Evolutionary conservation across 2,797 vertebrate genomes (phyloP), one percentile per base, ranked within the genome.

Genomic region (Hyperoplus lanceolatus): DNA sequence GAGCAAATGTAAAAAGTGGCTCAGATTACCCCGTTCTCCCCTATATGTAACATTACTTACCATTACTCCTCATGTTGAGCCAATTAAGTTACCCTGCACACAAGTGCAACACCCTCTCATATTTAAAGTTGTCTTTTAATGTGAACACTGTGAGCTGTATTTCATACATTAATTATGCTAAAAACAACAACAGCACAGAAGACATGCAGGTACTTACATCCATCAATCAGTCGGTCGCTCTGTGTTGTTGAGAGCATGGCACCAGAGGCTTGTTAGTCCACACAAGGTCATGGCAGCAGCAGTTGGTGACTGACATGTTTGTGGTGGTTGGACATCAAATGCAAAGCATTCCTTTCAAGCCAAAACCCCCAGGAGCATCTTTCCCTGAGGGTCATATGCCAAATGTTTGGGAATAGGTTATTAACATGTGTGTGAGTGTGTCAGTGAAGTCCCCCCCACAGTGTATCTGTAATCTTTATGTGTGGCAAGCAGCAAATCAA

Each of bases 341-440:
- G 41, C 56, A 41, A 59, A 58, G 60, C 36, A 39, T 72, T 81
- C 77, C 75, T 76, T 58, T 82, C 42, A 75, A 13, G 21, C 75
- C 50, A 21, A 74, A 61, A 9, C 38, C 29, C 57, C 70, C 60
- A 70, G 0, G 0, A 59, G 58, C 77, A 66, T 41, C 67, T 70
- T 45, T 74, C 54, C 75, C 57, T 0, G 1, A 65, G 53, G 75
- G 53, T 61, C 73, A 69, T 6, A 39, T 50, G 81, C 49, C 87
- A 88, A 90, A 87, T 84, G 80, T 82, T 82, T 53, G 41, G 66
- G 73, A 82, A 66, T 73, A 84, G 78, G 80, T 68, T 57, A n/a
- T 39, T 59, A 36, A 38, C 54, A 62, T 29, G 51, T 36, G 15
- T 38, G 21, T 8, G 43, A 14, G 15, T 48, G 21, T 45, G 68